Evolutionary conservation across 2,888 invertebrate genomes (phyloP), one percentile per base, ranked within the genome.

Genomic region (Platypus cylindrus): DNA sequence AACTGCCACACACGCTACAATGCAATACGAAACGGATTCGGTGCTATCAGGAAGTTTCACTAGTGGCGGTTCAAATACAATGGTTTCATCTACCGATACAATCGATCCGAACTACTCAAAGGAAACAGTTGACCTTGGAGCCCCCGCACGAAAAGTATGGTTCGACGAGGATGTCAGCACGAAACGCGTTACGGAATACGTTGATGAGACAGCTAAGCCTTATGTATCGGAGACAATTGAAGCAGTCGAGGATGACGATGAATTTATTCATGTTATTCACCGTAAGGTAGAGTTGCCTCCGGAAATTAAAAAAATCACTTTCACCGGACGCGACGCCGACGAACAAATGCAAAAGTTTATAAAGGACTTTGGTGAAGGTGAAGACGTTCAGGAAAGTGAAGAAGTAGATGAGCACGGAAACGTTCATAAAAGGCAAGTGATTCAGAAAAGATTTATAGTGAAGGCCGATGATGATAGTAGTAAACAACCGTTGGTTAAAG

Each of bases 31-130:
- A 58, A 79, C 79, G 0, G 84, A 85, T 52, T 86, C 85, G 1
- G 75, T 83, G 23, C 83, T 84, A 78, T 84, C 85, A 1, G 83
- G 84, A 34, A 85, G 85, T 58, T 73, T 84, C 34, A 84, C 85
- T 13, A 85, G 85, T 58, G 74, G 72, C 44, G 84, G 83, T 45
- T 85, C 85, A 36, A 84, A 83, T 58, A 85, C 85, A 9, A 75
- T 86, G 70, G 80, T 86, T 34, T 84, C 85, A 15, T 78, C 78
- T 12, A 67, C 77, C 45, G 80, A 80, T 51, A 76, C 75, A 14
- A 59, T 78, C 48, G 78, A 78, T 52, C 72, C 73, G 8, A 54
- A 66, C 30, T 68, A 67, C 1, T 65, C 66, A 41, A 60, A 66
- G 57, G 68, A 70, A 50, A 46, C 51, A 9, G 56, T 58, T 12